Conservation (phyloP, 2,888 invertebrate species). For the Monoplex corrugatus region DNA sequence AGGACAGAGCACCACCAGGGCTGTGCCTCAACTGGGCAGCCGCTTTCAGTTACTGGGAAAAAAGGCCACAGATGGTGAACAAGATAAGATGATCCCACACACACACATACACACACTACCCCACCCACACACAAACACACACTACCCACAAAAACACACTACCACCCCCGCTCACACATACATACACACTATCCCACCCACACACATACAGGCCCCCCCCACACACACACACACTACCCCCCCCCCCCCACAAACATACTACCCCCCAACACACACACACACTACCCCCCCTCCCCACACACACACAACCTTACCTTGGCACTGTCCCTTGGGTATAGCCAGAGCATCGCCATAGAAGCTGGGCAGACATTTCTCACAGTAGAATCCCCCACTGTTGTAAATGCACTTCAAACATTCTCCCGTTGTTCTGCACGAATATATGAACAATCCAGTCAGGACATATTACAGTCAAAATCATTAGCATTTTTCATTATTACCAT, state of each 20-base stretch:
- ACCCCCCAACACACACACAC: background rate
- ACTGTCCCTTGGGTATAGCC: slow-evolving; percentile 92
- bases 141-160: background rate
- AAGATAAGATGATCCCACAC: too few relatives aligned
- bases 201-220: too few relatives aligned
- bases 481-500: too few relatives aligned
- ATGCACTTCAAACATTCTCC: slow-evolving; percentile 98
- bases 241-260: background rate
- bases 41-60: too few relatives aligned
- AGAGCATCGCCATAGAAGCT: slow-evolving; percentile 97
- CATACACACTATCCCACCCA: too few relatives aligned
- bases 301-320: slow-evolving; percentile 78
- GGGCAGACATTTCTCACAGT: slow-evolving; percentile 95
- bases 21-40: too few relatives aligned
- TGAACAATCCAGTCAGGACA: too few relatives aligned
- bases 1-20: too few relatives aligned
- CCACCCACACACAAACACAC: background rate
- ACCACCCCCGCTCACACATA: too few relatives aligned
- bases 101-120: too few relatives aligned
- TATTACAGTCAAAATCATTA: background rate
- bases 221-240: background rate
- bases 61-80: too few relatives aligned
- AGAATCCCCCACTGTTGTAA: slow-evolving; percentile 94
- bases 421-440: slow-evolving; percentile 85
- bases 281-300: slow-evolving; percentile 31